These are phyloP conservation scores for Scatophagus argus DNA, from an alignment of 2,113 vertebrate genomes.

Conservation along the genomic window DNA sequence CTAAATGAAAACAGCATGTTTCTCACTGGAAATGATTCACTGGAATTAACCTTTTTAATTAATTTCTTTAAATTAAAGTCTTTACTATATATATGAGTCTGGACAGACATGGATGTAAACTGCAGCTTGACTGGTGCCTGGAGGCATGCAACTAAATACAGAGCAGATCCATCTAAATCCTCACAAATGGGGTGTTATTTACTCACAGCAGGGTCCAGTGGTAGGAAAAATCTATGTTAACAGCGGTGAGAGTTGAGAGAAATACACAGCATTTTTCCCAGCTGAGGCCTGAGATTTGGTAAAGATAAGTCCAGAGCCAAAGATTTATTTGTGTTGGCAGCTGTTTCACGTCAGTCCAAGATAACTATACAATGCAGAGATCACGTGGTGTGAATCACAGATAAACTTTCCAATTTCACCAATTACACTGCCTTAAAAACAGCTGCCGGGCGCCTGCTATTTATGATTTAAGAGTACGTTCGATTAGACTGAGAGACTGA, in stretches of 20 bases:
- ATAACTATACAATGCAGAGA: constrained; percentile 19
- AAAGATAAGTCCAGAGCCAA: constrained; percentile 41
- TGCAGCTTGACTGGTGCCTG: too few relatives aligned
- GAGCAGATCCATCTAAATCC: constrained; percentile 52
- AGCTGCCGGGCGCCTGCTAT: constrained; percentile 20
- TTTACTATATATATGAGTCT: too few relatives aligned
- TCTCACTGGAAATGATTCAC: too few relatives aligned
- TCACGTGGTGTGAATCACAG: constrained; percentile 13
- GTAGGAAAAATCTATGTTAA: constrained; percentile 26
- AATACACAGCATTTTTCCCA: constrained; percentile 41
- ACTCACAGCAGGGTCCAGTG: constrained; percentile 24
- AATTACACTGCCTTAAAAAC: constrained; percentile 11
- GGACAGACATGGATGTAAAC: too few relatives aligned
- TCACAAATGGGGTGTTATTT: constrained; percentile 33
- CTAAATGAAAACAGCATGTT: too few relatives aligned
- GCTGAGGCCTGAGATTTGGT: constrained; percentile 15
- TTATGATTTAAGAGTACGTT: constrained; percentile 46
- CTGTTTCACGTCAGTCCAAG: constrained; percentile 34
- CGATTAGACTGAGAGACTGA: constrained; percentile 21
- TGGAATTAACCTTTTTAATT: too few relatives aligned
- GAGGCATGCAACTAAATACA: too few relatives aligned
- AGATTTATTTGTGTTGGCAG: constrained; percentile 34
- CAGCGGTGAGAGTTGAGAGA: background rate
- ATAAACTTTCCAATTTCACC: constrained; percentile 38
- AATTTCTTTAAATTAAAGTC: too few relatives aligned